Evolutionary conservation across 2,888 invertebrate genomes (phyloP).

Genomic region (Ectemnius lituratus): DNA sequence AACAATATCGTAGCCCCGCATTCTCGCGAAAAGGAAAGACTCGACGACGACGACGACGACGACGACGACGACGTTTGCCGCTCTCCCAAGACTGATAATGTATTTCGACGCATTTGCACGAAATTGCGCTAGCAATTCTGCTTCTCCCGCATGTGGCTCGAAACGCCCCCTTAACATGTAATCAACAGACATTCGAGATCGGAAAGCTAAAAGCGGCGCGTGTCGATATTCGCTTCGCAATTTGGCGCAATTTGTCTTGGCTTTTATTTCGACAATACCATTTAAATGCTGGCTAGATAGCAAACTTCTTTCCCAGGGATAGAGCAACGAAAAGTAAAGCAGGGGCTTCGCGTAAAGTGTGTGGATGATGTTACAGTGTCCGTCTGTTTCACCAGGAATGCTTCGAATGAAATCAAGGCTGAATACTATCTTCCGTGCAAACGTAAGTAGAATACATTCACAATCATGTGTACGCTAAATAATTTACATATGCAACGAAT

Average conservation of each 20-base stretch:
- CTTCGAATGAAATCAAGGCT: constrained; percentile 36
- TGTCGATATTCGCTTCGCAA: too few relatives aligned
- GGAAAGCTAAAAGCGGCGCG: too few relatives aligned
- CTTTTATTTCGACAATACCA: not conserved
- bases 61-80: too few relatives aligned
- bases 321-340: too few relatives aligned
- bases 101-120: constrained; percentile 38
- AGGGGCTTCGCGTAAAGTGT: not conserved
- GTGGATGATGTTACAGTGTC: too few relatives aligned
- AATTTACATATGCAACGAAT: constrained; percentile 39
- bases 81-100: constrained; percentile 22
- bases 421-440: constrained; percentile 35
- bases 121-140: constrained; percentile 4
- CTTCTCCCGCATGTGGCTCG: too few relatives aligned
- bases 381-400: constrained; percentile 33
- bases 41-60: too few relatives aligned
- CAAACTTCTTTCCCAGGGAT: not conserved
- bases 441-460: constrained; percentile 45
- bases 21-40: not conserved
- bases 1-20: constrained; percentile 20
- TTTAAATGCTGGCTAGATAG: constrained; percentile 32
- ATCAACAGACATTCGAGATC: too few relatives aligned
- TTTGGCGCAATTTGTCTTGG: too few relatives aligned
- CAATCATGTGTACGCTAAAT: constrained; percentile 31
- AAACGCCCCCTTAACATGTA: too few relatives aligned